phyloP scores from a whole-genome alignment of 1,140 invertebrate species.

The Temnothorax longispinosus region DNA sequence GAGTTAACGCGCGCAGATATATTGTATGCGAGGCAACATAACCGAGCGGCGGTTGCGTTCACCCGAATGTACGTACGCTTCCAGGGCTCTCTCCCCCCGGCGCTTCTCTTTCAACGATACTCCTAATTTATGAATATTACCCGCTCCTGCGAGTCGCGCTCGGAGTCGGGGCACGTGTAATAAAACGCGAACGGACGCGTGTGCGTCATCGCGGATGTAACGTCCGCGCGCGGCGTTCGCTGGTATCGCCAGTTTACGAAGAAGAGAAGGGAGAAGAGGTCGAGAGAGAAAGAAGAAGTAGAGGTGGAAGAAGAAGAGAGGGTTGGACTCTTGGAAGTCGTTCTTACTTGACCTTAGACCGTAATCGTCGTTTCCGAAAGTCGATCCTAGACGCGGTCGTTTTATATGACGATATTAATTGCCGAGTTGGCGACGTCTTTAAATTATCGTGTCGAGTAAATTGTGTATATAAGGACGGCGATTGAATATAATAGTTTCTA shows the following conservation, averaged over 20 bases:
- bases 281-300: neutral
- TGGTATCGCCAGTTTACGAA: neutral
- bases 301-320: neutral
- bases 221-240: constrained; percentile 6
- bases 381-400: constrained; percentile 64
- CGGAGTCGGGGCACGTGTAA: constrained; percentile 73
- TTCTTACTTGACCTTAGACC: constrained; percentile 71
- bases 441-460: constrained; percentile 32
- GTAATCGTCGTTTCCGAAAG: constrained; percentile 73
- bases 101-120: constrained; percentile 74
- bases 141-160: constrained; percentile 66
- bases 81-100: constrained; percentile 9
- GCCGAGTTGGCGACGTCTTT: constrained; percentile 37
- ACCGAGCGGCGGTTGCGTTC: constrained; percentile 22
- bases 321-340: constrained; percentile 66
- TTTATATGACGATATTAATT: constrained; percentile 65
- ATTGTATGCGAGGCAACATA: constrained; percentile 33
- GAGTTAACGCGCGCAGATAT: constrained; percentile 69
- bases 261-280: neutral
- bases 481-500: constrained; percentile 8
- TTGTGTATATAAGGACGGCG: constrained; percentile 5
- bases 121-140: constrained; percentile 81
- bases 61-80: constrained; percentile 30
- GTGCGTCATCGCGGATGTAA: constrained; percentile 60
- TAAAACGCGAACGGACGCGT: constrained; percentile 76